These are phyloP conservation scores for Galeopterus variegatus DNA, from an alignment of 2,113 vertebrate species.

Conservation along the genomic window DNA sequence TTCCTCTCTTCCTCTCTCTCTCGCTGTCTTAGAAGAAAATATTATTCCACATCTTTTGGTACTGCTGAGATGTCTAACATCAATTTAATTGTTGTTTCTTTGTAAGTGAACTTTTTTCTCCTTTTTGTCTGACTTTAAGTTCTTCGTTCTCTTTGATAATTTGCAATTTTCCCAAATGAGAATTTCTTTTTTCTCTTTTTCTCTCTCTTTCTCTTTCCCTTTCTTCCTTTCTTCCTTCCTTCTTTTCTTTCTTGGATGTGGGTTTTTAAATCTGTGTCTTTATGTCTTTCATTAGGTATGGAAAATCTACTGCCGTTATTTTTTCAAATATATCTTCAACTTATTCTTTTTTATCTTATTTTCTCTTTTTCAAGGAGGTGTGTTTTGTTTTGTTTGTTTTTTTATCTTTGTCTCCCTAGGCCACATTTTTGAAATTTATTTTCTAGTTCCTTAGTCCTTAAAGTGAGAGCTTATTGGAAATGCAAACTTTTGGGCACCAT, in stretches of 20 bases:
- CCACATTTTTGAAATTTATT: background rate
- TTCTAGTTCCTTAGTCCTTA: background rate
- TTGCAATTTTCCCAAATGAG: background rate
- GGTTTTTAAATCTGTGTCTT: background rate
- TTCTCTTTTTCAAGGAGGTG: background rate
- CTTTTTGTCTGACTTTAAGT: background rate
- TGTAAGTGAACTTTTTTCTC: background rate
- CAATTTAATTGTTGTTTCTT: background rate
- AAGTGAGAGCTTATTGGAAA: background rate
- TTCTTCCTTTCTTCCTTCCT: background rate
- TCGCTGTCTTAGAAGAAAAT: background rate
- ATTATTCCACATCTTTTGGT: background rate
- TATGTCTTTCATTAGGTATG: background rate
- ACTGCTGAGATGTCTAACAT: background rate
- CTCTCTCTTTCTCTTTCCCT: accelerated
- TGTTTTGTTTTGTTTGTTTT: background rate
- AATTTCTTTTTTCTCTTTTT: background rate
- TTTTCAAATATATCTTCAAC: conserved; percentile 18
- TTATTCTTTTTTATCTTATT: background rate
- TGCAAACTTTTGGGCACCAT: background rate
- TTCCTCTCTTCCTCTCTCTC: background rate
- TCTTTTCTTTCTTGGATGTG: background rate
- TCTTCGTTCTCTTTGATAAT: background rate
- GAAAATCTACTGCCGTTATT: background rate
- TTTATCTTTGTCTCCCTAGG: background rate